phyloP scores from a whole-genome alignment of 1,140 invertebrate species.

The Palaemon carinicauda region DNA sequence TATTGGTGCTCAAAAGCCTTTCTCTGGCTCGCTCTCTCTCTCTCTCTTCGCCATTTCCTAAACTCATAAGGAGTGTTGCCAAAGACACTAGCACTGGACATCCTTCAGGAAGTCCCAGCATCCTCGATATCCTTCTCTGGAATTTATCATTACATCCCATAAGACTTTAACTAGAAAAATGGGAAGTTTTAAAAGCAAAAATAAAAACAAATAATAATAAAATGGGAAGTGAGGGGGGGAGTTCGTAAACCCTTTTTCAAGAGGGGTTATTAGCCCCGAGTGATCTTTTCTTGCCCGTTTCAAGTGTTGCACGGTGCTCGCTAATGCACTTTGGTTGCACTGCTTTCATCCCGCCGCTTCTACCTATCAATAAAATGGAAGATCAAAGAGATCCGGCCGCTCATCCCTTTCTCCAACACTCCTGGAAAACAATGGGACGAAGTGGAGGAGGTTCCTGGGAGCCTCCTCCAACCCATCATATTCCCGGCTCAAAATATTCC shows the following conservation, averaged over 20 bases:
- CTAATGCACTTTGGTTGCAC: slow-evolving; percentile 24
- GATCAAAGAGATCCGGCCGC: slow-evolving; percentile 22
- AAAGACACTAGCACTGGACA: not conserved
- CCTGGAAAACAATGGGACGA: slow-evolving; percentile 36
- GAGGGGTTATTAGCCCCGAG: not conserved
- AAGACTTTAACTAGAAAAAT: too few relatives aligned
- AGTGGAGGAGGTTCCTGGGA: slow-evolving; percentile 20
- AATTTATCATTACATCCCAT: too few relatives aligned
- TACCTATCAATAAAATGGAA: slow-evolving; percentile 50
- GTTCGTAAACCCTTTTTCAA: not conserved
- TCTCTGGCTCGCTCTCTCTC: not conserved
- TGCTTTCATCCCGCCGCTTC: slow-evolving; percentile 11
- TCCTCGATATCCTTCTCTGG: too few relatives aligned
- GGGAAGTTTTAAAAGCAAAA: too few relatives aligned
- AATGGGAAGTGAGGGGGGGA: not conserved
- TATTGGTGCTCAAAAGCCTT: slow-evolving; percentile 15
- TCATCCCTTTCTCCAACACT: slow-evolving; percentile 41
- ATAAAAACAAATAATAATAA: too few relatives aligned
- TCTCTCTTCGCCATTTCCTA: not conserved
- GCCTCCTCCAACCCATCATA: slow-evolving; percentile 30
- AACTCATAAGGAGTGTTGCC: not conserved
- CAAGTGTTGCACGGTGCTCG: not conserved
- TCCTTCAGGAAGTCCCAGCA: not conserved
- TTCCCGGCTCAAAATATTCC: slow-evolving; percentile 35
- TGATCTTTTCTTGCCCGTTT: slow-evolving; percentile 7